Conservation (phyloP, 2,797 vertebrate species). For the Natrix natrix region DNA sequence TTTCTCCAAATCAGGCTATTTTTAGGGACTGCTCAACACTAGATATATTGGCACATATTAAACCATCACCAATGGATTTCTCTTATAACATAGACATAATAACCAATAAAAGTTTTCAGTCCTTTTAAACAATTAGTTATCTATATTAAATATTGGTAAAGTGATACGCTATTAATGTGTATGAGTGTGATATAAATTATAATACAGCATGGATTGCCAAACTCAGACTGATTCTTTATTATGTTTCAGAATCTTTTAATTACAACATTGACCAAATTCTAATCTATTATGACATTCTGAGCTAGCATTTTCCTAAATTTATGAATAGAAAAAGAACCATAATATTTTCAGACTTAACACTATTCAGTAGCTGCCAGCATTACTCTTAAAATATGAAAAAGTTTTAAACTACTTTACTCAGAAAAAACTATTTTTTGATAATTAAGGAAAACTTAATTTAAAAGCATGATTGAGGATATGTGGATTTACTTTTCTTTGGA, state of each 20-base stretch:
- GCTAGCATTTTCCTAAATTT: conserved; percentile 30
- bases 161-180: background rate
- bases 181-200: background rate
- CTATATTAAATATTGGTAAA: background rate
- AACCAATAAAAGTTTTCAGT: background rate
- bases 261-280: background rate
- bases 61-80: accelerated
- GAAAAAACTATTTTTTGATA: background rate
- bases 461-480: background rate
- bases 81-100: background rate
- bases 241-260: background rate
- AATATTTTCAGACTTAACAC: background rate
- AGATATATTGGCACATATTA: background rate
- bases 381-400: conserved; percentile 19
- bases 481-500: background rate
- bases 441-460: background rate
- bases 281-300: conserved; percentile 13
- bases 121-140: conserved; percentile 15
- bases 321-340: conserved; percentile 24
- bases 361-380: conserved; percentile 42
- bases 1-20: conserved; percentile 18
- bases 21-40: background rate
- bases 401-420: background rate
- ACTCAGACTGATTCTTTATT: background rate
- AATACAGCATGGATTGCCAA: background rate